Conservation (phyloP, 2,797 vertebrate species). For the Molothrus ater region DNA sequence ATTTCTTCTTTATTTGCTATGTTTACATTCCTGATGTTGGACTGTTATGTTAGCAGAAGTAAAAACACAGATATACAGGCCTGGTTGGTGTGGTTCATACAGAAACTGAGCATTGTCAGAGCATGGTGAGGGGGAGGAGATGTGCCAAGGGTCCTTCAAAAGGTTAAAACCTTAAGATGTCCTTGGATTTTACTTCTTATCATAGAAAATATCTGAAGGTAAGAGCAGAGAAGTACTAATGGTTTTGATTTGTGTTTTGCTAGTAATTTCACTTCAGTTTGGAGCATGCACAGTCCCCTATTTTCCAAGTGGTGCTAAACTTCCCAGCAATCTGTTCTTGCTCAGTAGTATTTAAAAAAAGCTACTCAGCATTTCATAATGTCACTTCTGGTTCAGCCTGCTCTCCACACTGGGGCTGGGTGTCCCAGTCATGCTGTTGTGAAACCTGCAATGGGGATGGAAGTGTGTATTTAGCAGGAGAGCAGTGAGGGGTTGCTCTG, state of each 20-base stretch:
- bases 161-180: neutral
- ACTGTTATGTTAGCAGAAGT: neutral
- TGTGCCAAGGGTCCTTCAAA: neutral
- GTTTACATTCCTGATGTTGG: neutral
- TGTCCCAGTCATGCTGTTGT: neutral
- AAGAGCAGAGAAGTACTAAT: neutral
- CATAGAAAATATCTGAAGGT: neutral
- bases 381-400: neutral
- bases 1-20: neutral
- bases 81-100: neutral
- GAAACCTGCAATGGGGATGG: neutral
- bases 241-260: neutral
- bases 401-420: neutral
- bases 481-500: neutral
- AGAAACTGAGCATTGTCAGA: neutral
- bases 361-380: neutral
- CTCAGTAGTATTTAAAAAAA: neutral
- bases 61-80: neutral
- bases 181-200: neutral
- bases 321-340: neutral
- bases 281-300: accelerated
- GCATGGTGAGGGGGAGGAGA: neutral
- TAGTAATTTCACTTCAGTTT: neutral
- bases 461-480: neutral
- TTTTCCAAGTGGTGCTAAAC: neutral